phyloP scores from a whole-genome alignment of 2,888 invertebrate species.

The Chymomyza caudatula region DNA sequence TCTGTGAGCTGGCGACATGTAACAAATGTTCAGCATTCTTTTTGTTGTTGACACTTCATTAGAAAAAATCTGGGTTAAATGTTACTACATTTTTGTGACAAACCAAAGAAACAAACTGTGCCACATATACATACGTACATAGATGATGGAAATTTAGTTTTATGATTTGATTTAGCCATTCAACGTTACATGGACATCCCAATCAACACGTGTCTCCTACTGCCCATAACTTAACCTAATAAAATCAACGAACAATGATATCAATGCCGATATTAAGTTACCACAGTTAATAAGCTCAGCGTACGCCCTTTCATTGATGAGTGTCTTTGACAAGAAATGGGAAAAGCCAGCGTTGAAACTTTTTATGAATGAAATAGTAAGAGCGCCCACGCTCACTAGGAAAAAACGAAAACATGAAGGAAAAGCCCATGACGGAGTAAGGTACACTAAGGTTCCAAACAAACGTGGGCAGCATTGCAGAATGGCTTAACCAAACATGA shows the following conservation, averaged over 20 bases:
- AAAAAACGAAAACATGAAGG: slow-evolving; percentile 69
- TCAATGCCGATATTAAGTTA: slow-evolving; percentile 40
- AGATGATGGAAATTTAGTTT: background rate
- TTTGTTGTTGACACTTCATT: slow-evolving; percentile 77
- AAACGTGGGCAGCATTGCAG: slow-evolving; percentile 26
- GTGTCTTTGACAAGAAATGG: background rate
- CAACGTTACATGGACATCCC: background rate
- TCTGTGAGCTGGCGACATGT: slow-evolving; percentile 62
- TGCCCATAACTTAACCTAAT: slow-evolving; percentile 51
- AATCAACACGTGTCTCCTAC: background rate
- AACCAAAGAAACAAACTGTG: background rate
- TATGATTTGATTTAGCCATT: background rate
- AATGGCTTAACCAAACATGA: slow-evolving; percentile 24
- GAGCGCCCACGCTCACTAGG: slow-evolving; percentile 53
- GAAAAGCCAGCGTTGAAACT: background rate
- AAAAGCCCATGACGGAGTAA: slow-evolving; percentile 31
- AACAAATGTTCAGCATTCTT: slow-evolving; percentile 75
- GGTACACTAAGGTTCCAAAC: slow-evolving; percentile 70
- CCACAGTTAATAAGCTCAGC: slow-evolving; percentile 8
- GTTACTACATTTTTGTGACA: slow-evolving; percentile 48
- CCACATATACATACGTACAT: background rate
- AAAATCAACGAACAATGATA: slow-evolving; percentile 25
- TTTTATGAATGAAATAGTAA: slow-evolving; percentile 66
- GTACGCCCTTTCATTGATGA: background rate
- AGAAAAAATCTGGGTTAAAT: slow-evolving; percentile 75